A percentile compares a stretch with the other conserved stretches of the same genome.
These are phyloP conservation scores for Cotesia glomerata DNA, from an alignment of 1,140 invertebrate species.

Conservation along the genomic window DNA sequence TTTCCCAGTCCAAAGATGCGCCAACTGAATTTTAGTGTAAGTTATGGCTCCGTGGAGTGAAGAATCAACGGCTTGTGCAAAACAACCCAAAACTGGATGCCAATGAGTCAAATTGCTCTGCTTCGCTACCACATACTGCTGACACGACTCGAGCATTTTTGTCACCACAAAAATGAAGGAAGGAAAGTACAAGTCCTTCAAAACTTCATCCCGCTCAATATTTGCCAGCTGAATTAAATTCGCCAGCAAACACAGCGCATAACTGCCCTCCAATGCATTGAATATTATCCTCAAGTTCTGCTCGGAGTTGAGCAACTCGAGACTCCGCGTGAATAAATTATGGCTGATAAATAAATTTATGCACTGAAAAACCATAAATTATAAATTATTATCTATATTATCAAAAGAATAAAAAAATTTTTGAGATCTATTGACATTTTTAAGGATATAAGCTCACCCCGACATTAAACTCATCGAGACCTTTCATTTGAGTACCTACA, in stretches of 20 bases:
- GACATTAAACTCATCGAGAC: too few relatives aligned
- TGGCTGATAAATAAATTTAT: constrained; percentile 70
- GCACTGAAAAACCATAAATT: constrained; percentile 63
- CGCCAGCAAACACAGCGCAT: constrained; percentile 84
- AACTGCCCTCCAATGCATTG: constrained; percentile 86
- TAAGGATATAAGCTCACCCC: too few relatives aligned
- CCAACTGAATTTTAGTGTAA: constrained; percentile 81
- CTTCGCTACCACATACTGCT: constrained; percentile 84
- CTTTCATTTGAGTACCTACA: too few relatives aligned
- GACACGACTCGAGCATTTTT: constrained; percentile 81
- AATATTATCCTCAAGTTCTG: constrained; percentile 86
- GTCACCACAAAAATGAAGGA: constrained; percentile 79
- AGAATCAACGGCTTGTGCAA: constrained; percentile 83
- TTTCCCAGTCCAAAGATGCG: constrained; percentile 82
- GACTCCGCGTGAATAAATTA: constrained; percentile 73
- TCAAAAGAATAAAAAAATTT: neutral
- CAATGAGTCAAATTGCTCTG: constrained; percentile 91
- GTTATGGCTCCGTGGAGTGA: constrained; percentile 84
- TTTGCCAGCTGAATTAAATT: constrained; percentile 79
- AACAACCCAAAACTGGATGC: constrained; percentile 98
- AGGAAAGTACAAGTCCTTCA: constrained; percentile 70
- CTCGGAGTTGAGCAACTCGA: constrained; percentile 79
- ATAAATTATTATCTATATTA: neutral
- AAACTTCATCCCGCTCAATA: constrained; percentile 71
- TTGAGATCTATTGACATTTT: too few relatives aligned